phyloP scores from a whole-genome alignment of 2,113 vertebrate species.

The Oenanthe melanoleuca region DNA sequence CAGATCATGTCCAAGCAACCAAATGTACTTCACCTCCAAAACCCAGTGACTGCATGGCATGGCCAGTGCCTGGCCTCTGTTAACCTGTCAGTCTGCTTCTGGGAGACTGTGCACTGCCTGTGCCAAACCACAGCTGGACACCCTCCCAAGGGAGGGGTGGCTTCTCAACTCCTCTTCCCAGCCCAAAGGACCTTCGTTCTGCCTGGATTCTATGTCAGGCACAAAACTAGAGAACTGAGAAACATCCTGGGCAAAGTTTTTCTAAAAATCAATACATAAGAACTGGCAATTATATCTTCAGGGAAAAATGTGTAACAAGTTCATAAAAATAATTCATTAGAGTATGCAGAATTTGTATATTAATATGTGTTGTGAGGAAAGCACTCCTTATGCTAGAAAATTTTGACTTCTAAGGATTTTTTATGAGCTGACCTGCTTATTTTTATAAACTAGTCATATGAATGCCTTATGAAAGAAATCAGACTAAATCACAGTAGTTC shows the following conservation, averaged over 20 bases:
- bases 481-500: neutral
- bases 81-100: neutral
- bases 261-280: neutral
- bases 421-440: neutral
- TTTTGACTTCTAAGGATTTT: neutral
- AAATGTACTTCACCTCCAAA: neutral
- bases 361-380: neutral
- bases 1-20: neutral
- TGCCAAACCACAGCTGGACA: neutral
- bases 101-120: rapidly evolving
- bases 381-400: neutral
- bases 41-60: neutral
- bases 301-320: rapidly evolving
- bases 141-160: rapidly evolving
- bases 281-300: neutral
- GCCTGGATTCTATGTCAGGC: neutral
- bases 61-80: neutral
- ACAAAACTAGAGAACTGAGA: neutral
- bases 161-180: neutral
- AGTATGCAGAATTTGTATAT: neutral
- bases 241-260: neutral
- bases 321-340: neutral
- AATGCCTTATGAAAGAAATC: neutral
- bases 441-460: neutral
- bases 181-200: neutral